Base-by-base conservation (phyloP, 2,113 vertebrate species). In the Excalfactoria chinensis region DNA sequence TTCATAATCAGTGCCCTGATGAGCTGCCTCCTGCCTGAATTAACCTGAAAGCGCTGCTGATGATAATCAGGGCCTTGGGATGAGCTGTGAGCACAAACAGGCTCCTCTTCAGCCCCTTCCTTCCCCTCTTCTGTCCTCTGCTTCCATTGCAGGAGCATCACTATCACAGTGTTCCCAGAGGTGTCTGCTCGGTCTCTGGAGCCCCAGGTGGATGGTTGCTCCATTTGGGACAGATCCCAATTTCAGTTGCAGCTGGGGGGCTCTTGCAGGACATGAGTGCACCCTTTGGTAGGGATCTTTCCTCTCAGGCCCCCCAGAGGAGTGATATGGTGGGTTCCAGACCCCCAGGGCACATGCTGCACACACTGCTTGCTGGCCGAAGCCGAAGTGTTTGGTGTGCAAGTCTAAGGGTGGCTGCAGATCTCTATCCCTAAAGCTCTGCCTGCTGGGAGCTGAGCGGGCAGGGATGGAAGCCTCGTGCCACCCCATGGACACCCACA, bases 401-500 rank as follows among this genome's bases (percentile, higher is more conserved):
- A 62, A 34, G 9, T 21, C 56, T 44, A n/a, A 21, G 12, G 22
- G 37, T 32, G 25, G 17, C 9, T 16, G 12, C 28, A 12, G 30
- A 26, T 41, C 35, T 17, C 21, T 10, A 22, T 75, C 32, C 43
- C 43, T 51, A 32, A 26, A 40, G 43, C 59, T 48, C 35, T 11
- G 2, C 12, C 60, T n/a, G 41, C 59, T 25, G 3, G 14, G n/a
- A 22, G 21, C 10, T 32, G 82, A 48, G 2, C 0, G 1, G 30
- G 53, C 21, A 14, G 12, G 68, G 75, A 41, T 35, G 68, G 40
- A 64, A 59, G 44, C 9, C 10, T 25, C 17, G 1, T 48, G 26
- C 83, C 2, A 0, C 21, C 64, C 20, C 3, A 0, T 19, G 5
- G 0, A 14, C 1, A 0, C 6, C 43, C 1, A 0, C 13, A 11